Evolutionary conservation across 2,113 vertebrate genomes (phyloP).

Genomic region (Anoplopoma fimbria): DNA sequence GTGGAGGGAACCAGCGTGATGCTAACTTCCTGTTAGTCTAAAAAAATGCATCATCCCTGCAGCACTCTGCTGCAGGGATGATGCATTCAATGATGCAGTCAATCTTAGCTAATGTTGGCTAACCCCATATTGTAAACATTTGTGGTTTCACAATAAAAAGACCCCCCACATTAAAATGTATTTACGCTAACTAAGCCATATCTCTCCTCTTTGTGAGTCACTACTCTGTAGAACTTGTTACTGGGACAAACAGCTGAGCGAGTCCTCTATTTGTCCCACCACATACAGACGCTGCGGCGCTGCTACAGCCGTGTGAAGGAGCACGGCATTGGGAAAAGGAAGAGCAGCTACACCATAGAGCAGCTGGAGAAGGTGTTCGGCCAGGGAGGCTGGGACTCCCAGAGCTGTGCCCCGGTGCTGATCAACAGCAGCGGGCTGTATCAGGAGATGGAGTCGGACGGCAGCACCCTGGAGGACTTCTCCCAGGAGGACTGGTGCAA

Average conservation of each 20-base stretch:
- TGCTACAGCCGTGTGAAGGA: constrained; percentile 99
- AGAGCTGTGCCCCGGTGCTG: constrained; percentile 96
- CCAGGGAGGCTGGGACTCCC: constrained; percentile 98
- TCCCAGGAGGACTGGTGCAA: constrained; percentile 98
- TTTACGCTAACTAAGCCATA: not conserved
- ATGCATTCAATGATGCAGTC: too few relatives aligned
- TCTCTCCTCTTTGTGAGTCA: too few relatives aligned
- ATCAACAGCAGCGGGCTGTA: constrained; percentile 99
- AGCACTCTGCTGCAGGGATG: not conserved
- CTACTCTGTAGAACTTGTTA: too few relatives aligned
- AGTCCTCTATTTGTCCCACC: not conserved
- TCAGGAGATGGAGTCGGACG: constrained; percentile 97
- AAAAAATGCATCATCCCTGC: not conserved
- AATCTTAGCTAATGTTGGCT: too few relatives aligned
- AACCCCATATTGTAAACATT: not conserved
- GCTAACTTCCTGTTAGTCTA: not conserved
- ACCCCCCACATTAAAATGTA: too few relatives aligned
- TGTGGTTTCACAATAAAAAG: too few relatives aligned
- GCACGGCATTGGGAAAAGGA: constrained; percentile 96
- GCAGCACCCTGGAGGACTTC: constrained; percentile 97
- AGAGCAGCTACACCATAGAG: constrained; percentile 99
- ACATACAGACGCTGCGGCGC: constrained; percentile 91
- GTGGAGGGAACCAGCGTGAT: too few relatives aligned
- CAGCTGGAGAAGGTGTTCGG: constrained; percentile 99
- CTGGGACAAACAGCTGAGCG: not conserved